Evolutionary conservation across 2,797 vertebrate species (phyloP).

Genomic region (Cossypha dichroa): DNA sequence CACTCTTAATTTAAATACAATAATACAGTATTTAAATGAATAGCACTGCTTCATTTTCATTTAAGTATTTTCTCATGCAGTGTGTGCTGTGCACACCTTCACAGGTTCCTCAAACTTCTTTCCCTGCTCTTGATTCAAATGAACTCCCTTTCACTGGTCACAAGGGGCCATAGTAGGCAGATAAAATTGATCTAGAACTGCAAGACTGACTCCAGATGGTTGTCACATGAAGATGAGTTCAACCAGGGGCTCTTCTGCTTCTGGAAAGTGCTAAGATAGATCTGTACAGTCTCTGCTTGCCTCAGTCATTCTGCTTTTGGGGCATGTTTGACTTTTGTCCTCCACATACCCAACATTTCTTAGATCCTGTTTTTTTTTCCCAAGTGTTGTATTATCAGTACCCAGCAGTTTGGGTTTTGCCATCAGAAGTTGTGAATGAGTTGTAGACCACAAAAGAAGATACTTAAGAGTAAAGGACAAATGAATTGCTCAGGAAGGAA

Average conservation of each 20-base stretch:
- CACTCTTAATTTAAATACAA: conserved; percentile 1
- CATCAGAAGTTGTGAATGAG: neutral
- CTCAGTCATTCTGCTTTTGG: neutral
- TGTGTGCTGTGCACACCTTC: neutral
- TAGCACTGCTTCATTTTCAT: neutral
- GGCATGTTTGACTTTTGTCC: neutral
- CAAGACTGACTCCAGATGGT: neutral
- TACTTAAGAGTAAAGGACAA: neutral
- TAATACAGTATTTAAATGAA: neutral
- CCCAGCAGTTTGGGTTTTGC: neutral
- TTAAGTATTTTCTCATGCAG: neutral
- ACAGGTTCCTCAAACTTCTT: neutral
- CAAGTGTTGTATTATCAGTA: neutral
- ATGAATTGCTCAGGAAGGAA: neutral
- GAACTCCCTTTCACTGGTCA: neutral
- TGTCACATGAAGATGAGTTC: neutral
- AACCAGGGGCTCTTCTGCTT: neutral
- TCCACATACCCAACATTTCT: neutral
- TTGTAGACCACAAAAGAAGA: neutral
- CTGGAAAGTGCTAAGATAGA: neutral
- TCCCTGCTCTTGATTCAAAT: neutral
- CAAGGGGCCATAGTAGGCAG: neutral
- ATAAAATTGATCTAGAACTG: neutral
- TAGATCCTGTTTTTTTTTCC: neutral
- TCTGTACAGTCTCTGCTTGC: neutral